Evolutionary conservation across 2,888 invertebrate genomes (phyloP), one percentile per base, ranked within the genome.

Genomic region (Dryadula phaetusa): DNA sequence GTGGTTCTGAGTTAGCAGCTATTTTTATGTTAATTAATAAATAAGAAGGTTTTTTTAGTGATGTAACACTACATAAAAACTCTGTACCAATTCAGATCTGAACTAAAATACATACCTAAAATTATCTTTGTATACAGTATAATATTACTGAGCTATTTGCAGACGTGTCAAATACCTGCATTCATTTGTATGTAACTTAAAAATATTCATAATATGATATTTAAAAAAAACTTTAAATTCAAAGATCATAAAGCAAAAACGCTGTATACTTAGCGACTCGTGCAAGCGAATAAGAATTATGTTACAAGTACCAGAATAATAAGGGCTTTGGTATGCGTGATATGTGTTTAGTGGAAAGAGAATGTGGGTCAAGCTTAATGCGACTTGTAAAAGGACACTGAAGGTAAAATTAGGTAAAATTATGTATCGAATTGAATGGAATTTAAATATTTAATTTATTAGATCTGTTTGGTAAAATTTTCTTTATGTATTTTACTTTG

Each of bases 351-450:
- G 75, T 66, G 60, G 69, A 64, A 61, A 73, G 74, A 69, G 69
- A 75, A 84, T 77, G 70, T 81, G 62, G 85, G 84, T 83, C 83
- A 85, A 79, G 82, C 78, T 73, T 63, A 72, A 25, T 65, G 47
- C 14, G 46, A 5, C 40, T 40, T 28, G 37, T 12, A 28, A 40
- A 37, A 54, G 22, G 20, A 65, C 25, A 49, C 18, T 62, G 52
- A 44, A 58, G 49, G 47, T 34, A n/a, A 54, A 34, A 54, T 54
- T 40, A n/a, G 40, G 20, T 20, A 22, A 56, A 56, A 40, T 56
- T 22, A 40, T n/a, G 22, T 40, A 56, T 56, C 1, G 10, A 1
- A 34, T 8, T n/a, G n/a, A n/a, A n/a, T n/a, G n/a, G n/a, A 25
- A 22, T 56, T 40, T 12, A 25, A 40, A 56, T 56, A 16, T 56